phyloP scores from a whole-genome alignment of 2,113 vertebrate genomes.

The Vulpes vulpes region DNA sequence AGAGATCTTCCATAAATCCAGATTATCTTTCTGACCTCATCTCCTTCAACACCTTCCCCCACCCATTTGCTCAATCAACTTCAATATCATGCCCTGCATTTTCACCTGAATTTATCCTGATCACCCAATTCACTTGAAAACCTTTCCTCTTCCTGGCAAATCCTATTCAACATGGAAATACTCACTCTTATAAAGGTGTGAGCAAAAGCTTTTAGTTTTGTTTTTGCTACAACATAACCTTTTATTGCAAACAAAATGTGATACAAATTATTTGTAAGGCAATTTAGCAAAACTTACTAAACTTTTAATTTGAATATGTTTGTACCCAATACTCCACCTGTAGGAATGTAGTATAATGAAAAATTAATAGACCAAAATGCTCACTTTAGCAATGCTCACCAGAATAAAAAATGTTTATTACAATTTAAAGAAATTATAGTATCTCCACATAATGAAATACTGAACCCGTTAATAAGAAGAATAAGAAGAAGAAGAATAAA shows the following conservation, averaged over 20 bases:
- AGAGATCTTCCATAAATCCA: neutral
- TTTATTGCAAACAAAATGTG: constrained; percentile 37
- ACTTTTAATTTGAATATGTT: neutral
- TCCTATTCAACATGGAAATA: constrained; percentile 16
- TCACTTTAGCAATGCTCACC: neutral
- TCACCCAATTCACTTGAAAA: constrained; percentile 36
- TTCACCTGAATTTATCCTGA: neutral
- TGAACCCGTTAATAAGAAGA: constrained; percentile 36
- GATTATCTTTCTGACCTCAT: constrained; percentile 8
- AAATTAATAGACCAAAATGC: neutral
- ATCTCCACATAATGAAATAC: constrained; percentile 28
- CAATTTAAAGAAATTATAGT: constrained; percentile 35
- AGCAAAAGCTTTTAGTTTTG: constrained; percentile 30
- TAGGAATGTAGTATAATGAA: neutral
- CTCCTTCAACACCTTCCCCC: neutral
- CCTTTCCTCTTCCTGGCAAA: neutral
- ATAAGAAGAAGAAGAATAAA: neutral
- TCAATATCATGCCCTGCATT: neutral
- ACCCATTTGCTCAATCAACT: neutral
- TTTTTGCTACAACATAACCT: neutral
- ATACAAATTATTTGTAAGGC: neutral
- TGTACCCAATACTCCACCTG: neutral
- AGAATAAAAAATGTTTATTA: neutral
- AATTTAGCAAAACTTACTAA: constrained; percentile 60
- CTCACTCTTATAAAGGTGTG: neutral